phyloP scores from a whole-genome alignment of 2,797 vertebrate species.

The Hydrocynus forskahlii region DNA sequence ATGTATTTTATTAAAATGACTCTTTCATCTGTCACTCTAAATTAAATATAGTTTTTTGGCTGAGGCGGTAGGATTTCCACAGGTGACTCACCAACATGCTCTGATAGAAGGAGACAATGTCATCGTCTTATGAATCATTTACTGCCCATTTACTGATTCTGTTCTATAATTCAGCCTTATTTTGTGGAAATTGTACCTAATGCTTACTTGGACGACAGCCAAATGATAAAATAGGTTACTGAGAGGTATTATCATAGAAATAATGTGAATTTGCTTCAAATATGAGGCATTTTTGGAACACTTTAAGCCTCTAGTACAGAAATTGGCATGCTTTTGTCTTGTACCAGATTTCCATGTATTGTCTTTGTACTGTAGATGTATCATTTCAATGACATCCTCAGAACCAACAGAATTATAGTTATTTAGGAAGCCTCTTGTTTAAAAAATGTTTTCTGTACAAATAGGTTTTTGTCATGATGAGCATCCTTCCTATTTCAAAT shows the following conservation, averaged over 20 bases:
- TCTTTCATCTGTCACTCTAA: conserved; percentile 48
- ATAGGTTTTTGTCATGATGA: too few relatives aligned
- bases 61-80: conserved; percentile 12
- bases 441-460: too few relatives aligned
- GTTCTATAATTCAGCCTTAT: background rate
- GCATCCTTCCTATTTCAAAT: too few relatives aligned
- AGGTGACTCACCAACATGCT: background rate
- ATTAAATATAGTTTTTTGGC: conserved; percentile 25
- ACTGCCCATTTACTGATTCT: background rate
- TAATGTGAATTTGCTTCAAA: background rate
- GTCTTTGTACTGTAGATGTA: too few relatives aligned
- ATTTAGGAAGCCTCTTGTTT: too few relatives aligned
- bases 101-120: conserved; percentile 14
- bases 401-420: too few relatives aligned
- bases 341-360: background rate
- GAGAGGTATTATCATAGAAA: too few relatives aligned
- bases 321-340: background rate
- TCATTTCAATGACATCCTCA: too few relatives aligned
- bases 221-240: background rate
- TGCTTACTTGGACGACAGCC: background rate
- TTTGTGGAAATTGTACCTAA: conserved; percentile 3
- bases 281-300: background rate
- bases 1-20: conserved; percentile 36
- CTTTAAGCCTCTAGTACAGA: too few relatives aligned
- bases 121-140: conserved; percentile 26